These are phyloP conservation scores for Mimas tiliae DNA, from an alignment of 2,888 invertebrate genomes.

Conservation along the genomic window DNA sequence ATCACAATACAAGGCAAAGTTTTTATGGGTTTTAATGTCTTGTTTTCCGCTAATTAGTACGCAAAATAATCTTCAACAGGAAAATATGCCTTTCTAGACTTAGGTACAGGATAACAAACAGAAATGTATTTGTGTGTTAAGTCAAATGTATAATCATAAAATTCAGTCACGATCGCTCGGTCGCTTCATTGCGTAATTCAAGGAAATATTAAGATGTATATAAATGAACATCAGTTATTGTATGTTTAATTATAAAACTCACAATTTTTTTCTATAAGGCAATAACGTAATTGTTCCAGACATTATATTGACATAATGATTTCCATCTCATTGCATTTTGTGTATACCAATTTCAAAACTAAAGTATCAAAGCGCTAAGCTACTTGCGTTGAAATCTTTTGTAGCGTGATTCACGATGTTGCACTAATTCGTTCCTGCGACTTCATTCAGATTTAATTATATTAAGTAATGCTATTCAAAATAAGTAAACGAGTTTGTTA, in stretches of 20 bases:
- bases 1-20: not conserved
- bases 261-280: not conserved
- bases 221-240: not conserved
- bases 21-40: not conserved
- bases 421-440: not conserved
- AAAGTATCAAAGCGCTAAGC: not conserved
- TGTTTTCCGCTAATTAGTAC: not conserved
- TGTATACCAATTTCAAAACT: not conserved
- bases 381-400: slow-evolving; percentile 20
- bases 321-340: not conserved
- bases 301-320: not conserved
- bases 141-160: too few species aligned
- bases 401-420: slow-evolving; percentile 1
- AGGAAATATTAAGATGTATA: too few species aligned
- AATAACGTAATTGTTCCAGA: not conserved
- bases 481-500: not conserved
- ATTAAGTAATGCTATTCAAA: not conserved
- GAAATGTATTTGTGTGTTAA: too few species aligned
- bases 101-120: not conserved
- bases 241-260: not conserved
- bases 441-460: not conserved
- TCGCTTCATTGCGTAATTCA: too few species aligned
- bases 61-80: slow-evolving; percentile 11
- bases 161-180: too few species aligned
- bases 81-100: not conserved